These are phyloP conservation scores for Carettochelys insculpta DNA, from an alignment of 2,113 vertebrate genomes.

Conservation along the genomic window DNA sequence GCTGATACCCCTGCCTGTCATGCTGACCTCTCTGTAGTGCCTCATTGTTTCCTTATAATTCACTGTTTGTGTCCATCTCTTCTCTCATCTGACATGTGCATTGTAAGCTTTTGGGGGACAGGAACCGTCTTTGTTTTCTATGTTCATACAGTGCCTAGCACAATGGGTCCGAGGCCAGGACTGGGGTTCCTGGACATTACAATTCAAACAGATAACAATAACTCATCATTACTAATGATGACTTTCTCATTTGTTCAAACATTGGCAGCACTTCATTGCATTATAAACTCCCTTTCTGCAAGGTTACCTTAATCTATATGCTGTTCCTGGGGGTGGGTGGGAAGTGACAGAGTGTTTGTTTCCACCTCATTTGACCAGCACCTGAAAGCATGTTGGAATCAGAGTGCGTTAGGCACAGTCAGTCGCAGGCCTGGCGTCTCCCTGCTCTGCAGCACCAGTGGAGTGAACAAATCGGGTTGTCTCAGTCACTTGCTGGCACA, in stretches of 20 bases:
- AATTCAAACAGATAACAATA: too few species aligned
- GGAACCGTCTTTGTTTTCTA: too few species aligned
- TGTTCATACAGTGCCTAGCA: background rate
- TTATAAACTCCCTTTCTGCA: background rate
- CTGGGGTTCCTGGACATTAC: too few species aligned
- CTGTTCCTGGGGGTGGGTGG: background rate
- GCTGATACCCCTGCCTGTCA: too few species aligned
- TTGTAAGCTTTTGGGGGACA: too few species aligned
- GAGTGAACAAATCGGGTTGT: background rate
- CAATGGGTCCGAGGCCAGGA: too few species aligned
- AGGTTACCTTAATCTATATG: background rate
- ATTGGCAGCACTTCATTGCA: fast-evolving
- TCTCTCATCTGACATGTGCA: too few species aligned
- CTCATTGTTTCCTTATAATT: too few species aligned
- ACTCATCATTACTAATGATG: too few species aligned
- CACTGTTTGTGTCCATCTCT: too few species aligned
- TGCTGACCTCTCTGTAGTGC: too few species aligned
- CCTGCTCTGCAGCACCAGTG: background rate
- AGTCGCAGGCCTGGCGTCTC: background rate
- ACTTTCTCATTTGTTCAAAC: background rate
- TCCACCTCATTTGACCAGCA: background rate
- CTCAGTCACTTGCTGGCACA: slow-evolving; percentile 22
- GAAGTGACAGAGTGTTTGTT: background rate
- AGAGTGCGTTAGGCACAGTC: background rate
- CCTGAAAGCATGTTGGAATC: background rate